Evolutionary conservation across 2,888 invertebrate species (phyloP).

Genomic region (Perdita meconis): DNA sequence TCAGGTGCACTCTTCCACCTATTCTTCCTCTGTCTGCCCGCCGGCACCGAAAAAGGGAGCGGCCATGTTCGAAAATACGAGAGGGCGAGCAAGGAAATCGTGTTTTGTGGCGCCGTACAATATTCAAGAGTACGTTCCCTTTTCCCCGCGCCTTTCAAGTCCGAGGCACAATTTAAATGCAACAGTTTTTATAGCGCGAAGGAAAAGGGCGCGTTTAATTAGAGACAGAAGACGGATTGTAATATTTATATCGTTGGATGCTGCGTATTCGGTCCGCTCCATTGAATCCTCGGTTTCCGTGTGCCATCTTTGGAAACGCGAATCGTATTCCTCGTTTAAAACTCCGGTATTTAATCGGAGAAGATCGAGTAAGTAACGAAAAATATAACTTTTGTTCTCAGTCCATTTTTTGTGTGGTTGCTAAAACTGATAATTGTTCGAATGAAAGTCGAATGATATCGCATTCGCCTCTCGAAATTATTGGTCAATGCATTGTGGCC

Average conservation of each 20-base stretch:
- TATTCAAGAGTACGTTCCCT: slow-evolving; percentile 36
- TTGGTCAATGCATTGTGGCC: slow-evolving; percentile 11
- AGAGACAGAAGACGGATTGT: background rate
- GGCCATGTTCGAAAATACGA: background rate
- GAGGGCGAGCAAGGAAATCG: background rate
- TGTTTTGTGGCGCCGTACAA: slow-evolving; percentile 18
- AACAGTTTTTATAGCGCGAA: slow-evolving; percentile 14
- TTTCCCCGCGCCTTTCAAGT: background rate
- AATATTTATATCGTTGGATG: slow-evolving; percentile 57
- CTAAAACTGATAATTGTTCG: slow-evolving; percentile 49
- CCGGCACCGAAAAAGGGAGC: background rate
- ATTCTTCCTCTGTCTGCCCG: background rate
- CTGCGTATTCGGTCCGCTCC: slow-evolving; percentile 35
- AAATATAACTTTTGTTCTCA: slow-evolving; percentile 65
- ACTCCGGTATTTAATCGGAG: slow-evolving; percentile 66
- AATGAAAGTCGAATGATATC: slow-evolving; percentile 24
- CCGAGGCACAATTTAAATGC: slow-evolving; percentile 51
- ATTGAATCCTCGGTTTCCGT: slow-evolving; percentile 48
- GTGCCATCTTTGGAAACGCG: slow-evolving; percentile 22
- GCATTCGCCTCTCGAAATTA: slow-evolving; percentile 24
- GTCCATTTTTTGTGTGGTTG: slow-evolving; percentile 28
- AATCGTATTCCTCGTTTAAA: slow-evolving; percentile 70
- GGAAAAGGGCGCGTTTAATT: slow-evolving; percentile 44
- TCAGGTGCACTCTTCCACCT: slow-evolving; percentile 24
- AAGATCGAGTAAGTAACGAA: slow-evolving; percentile 46